phyloP scores from a whole-genome alignment of 2,113 vertebrate species.

The Dicrurus megarhynchus region DNA sequence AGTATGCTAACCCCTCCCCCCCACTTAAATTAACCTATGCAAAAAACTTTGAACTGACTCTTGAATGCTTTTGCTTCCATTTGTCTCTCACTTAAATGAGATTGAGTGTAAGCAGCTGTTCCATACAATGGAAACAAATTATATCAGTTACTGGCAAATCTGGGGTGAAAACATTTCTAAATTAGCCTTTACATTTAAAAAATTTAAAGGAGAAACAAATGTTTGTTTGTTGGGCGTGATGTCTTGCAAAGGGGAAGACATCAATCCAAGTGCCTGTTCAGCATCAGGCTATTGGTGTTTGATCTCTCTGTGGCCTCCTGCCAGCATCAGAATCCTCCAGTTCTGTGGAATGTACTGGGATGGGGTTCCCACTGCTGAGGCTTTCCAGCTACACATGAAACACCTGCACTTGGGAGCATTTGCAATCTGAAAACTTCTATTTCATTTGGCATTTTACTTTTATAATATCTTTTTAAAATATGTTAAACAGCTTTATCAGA shows the following conservation, averaged over 20 bases:
- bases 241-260: neutral
- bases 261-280: neutral
- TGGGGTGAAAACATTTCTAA: neutral
- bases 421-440: neutral
- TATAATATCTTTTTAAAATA: neutral
- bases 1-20: neutral
- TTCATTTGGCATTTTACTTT: neutral
- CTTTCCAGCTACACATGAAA: neutral
- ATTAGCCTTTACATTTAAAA: neutral
- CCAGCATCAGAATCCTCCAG: neutral
- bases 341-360: neutral
- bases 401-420: neutral
- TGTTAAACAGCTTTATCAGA: neutral
- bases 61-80: conserved; percentile 24
- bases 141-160: neutral
- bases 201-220: neutral
- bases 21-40: conserved; percentile 25
- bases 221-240: neutral
- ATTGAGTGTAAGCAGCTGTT: conserved; percentile 20
- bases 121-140: neutral
- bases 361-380: neutral
- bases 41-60: conserved; percentile 8
- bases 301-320: neutral
- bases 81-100: conserved; percentile 20
- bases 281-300: neutral